Base-by-base conservation (phyloP, 1,140 invertebrate species). In the Patella vulgata region DNA sequence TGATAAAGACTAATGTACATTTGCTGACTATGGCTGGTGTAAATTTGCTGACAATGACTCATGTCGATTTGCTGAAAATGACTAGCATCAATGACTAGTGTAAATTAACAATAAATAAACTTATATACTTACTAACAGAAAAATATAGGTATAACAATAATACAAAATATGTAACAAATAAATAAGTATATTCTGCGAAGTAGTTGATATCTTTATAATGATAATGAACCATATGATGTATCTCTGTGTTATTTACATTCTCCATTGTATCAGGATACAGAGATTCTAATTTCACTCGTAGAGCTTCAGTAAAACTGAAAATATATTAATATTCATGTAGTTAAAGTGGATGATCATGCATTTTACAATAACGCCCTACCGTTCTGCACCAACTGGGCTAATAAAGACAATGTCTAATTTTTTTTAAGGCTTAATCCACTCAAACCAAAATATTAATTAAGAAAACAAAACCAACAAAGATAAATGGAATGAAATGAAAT, bases 141-240 rank as follows among this genome's bases (percentile, higher is more conserved):
- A 97, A 98, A 77, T 97, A 97, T 3, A 97, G 90, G 75, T 97
- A 98, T 4, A 95, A 84, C 80, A 97, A 96, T 12, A 97, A 85
- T 17, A 93, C 87, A 17, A 93, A 81, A 72, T 97, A 97, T 9
- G 93, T 91, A 58, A 93, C 89, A 23, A 90, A 87, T 0, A 98
- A 81, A 0, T 94, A 94, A 42, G 95, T 88, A 62, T 96, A 89
- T 79, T 97, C 94, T 71, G 90, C 89, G 66, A 94, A 90, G 76
- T 93, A 92, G 66, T 94, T 93, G 78, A 91, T 91, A 48, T 81
- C 71, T 51, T 47, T 94, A 92, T 78, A 79, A 57, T 84, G 72
- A 17, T 80, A 65, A 66, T 82, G 74, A 27, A 81, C 73, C 11
- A 82, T 56, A 48, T 79, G 64, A 39, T 81, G 46, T 73, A 71